A percentile compares a stretch with the other conserved stretches of the same genome.
Conservation (phyloP, 2,113 vertebrate genomes). For the Eublepharis macularius region DNA sequence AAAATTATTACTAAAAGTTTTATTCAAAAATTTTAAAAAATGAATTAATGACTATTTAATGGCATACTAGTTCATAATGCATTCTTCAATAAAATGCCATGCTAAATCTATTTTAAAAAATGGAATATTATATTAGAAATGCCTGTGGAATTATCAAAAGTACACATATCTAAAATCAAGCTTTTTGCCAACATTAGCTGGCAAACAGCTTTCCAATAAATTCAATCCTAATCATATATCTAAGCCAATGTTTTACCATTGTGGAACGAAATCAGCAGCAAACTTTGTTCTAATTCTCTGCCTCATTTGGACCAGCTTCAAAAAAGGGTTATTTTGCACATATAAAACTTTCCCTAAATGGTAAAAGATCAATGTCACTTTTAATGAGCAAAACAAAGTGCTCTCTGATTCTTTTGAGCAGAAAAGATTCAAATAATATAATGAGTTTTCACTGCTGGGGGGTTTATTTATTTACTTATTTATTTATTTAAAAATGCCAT, state of each 20-base stretch:
- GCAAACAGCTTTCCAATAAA: background rate
- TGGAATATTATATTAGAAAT: background rate
- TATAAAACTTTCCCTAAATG: constrained; percentile 24
- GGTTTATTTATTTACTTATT: constrained; percentile 6
- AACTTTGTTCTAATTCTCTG: constrained; percentile 12
- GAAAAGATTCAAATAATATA: background rate
- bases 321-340: constrained; percentile 50
- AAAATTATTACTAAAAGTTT: constrained; percentile 18
- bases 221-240: constrained; percentile 1
- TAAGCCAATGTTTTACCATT: background rate
- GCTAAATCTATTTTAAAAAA: background rate
- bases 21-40: background rate
- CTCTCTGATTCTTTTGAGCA: constrained; percentile 21
- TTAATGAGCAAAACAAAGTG: constrained; percentile 56
- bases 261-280: constrained; percentile 20
- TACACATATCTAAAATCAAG: background rate
- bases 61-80: background rate
- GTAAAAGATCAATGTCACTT: constrained; percentile 32
- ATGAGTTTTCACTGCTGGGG: background rate
- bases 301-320: constrained; percentile 33
- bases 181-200: background rate
- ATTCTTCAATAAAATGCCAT: background rate
- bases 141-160: background rate
- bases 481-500: constrained; percentile 15
- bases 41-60: background rate